These are phyloP conservation scores for Dendroctonus ponderosae DNA, from an alignment of 1,140 invertebrate genomes.

Conservation along the genomic window DNA sequence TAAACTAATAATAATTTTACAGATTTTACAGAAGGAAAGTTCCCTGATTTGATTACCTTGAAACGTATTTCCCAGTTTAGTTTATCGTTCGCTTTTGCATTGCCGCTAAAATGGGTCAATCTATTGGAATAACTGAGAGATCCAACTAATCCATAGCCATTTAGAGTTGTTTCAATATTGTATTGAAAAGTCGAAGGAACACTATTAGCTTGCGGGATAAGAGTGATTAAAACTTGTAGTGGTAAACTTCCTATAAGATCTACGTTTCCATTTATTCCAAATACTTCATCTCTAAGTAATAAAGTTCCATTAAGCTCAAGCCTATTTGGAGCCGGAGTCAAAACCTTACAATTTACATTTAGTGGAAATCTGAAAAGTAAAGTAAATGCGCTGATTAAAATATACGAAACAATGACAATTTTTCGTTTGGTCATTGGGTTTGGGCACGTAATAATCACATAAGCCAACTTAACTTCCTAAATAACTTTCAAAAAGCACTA, in stretches of 20 bases:
- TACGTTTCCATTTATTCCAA: slow-evolving; percentile 40
- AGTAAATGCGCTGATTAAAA: not conserved
- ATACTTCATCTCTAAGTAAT: slow-evolving; percentile 40
- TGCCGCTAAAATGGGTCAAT: slow-evolving; percentile 39
- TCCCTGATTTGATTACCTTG: slow-evolving; percentile 35
- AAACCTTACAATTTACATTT: slow-evolving; percentile 34
- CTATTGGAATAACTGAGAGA: slow-evolving; percentile 36
- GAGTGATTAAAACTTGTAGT: slow-evolving; percentile 40
- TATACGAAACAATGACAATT: not conserved
- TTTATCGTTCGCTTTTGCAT: slow-evolving; percentile 34
- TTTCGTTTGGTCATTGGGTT: too few species aligned
- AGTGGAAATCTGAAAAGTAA: slow-evolving; percentile 39
- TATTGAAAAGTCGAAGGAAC: slow-evolving; percentile 38
- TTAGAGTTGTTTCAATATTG: slow-evolving; percentile 34
- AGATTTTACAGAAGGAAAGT: too few species aligned
- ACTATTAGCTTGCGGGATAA: slow-evolving; percentile 39
- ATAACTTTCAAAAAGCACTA: too few species aligned
- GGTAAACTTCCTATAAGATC: slow-evolving; percentile 38
- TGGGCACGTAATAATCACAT: too few species aligned
- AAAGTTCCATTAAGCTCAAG: slow-evolving; percentile 38
- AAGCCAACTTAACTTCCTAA: too few species aligned
- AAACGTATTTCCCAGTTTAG: slow-evolving; percentile 45
- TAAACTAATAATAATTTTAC: too few species aligned
- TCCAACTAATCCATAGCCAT: slow-evolving; percentile 38
- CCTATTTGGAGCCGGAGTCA: slow-evolving; percentile 22